phyloP scores from a whole-genome alignment of 2,797 vertebrate genomes.

The Allobates femoralis region DNA sequence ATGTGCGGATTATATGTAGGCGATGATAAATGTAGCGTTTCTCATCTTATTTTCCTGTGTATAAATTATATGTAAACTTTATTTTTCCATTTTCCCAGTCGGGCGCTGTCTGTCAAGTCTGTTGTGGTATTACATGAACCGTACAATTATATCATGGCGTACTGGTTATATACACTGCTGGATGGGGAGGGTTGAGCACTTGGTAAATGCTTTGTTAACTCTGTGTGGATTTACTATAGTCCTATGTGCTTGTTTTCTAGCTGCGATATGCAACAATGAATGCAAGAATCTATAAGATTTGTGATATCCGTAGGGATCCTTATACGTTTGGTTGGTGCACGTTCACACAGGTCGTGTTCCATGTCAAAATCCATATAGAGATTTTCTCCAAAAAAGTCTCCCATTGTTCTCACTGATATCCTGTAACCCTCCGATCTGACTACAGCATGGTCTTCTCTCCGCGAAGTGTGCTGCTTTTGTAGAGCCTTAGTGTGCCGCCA shows the following conservation, averaged over 20 bases:
- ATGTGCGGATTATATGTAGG: background rate
- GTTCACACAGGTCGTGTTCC: background rate
- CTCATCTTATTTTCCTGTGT: background rate
- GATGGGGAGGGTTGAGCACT: background rate
- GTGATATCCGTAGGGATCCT: background rate
- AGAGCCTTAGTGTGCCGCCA: too few relatives aligned
- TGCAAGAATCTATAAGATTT: background rate
- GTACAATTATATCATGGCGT: background rate
- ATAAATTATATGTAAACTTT: conserved; percentile 20
- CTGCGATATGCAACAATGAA: background rate
- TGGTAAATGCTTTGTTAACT: conserved; percentile 4
- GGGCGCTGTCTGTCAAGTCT: conserved; percentile 24
- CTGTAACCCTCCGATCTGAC: too few relatives aligned
- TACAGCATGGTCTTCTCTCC: too few relatives aligned
- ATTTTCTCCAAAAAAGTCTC: too few relatives aligned
- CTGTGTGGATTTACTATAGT: background rate
- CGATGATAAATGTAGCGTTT: conserved; percentile 6
- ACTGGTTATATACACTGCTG: background rate
- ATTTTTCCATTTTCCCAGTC: conserved; percentile 3
- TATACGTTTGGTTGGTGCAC: background rate
- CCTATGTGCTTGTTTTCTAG: background rate
- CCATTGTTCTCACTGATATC: too few relatives aligned
- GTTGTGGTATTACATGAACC: conserved; percentile 15
- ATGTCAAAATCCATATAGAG: too few relatives aligned
- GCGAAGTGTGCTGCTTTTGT: too few relatives aligned